Percentiles rank a stretch among this genome's conserved stretches.
Conservation (phyloP, 2,888 invertebrate species). For the Eilema depressum region DNA sequence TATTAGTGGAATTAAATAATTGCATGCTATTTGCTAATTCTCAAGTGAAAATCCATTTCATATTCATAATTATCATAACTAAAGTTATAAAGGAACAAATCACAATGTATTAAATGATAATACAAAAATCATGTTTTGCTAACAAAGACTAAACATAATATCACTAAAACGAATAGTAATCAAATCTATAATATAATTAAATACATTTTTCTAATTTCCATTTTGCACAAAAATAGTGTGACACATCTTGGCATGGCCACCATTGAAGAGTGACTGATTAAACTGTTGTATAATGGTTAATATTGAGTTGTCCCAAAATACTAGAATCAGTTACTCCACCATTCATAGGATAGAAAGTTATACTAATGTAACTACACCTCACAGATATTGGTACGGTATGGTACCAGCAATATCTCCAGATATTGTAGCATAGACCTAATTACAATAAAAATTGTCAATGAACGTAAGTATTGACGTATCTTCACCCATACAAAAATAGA, state of each 20-base stretch:
- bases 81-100: slow-evolving; percentile 79
- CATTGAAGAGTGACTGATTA: background rate
- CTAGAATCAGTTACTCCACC: background rate
- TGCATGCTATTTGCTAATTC: slow-evolving; percentile 54
- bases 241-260: background rate
- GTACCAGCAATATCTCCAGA: background rate
- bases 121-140: slow-evolving; percentile 67
- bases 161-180: slow-evolving; percentile 78
- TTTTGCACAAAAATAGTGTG: slow-evolving; percentile 64
- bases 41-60: slow-evolving; percentile 70
- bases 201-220: slow-evolving; percentile 67
- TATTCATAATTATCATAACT: slow-evolving; percentile 51
- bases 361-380: background rate
- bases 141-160: slow-evolving; percentile 77
- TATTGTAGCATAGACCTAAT: background rate
- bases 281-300: background rate
- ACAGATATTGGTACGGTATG: background rate
- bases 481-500: background rate
- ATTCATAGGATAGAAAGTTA: background rate
- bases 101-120: slow-evolving; percentile 70
- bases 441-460: background rate
- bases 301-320: background rate
- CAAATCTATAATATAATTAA: slow-evolving; percentile 69
- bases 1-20: slow-evolving; percentile 52
- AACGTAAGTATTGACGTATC: background rate